Percentiles rank a stretch among this genome's conserved stretches.
phyloP scores from a whole-genome alignment of 2,888 invertebrate species.

The Mimachlamys varia region DNA sequence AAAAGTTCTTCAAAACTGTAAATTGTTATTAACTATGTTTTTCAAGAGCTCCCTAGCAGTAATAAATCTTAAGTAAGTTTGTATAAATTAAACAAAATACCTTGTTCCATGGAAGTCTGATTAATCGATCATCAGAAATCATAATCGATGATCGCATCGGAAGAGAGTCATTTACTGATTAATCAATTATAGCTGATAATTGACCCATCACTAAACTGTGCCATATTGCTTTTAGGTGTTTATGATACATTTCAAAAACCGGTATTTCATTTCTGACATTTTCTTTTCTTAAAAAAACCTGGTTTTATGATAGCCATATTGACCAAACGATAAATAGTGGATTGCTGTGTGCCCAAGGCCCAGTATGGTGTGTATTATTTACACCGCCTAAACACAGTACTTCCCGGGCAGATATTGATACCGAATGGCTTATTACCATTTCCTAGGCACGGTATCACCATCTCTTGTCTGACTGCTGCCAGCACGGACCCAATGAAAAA shows the following conservation, averaged over 20 bases:
- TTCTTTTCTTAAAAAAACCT: background rate
- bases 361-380: background rate
- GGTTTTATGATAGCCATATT: background rate
- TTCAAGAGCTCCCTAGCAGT: too few species aligned
- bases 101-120: too few species aligned
- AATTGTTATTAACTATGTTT: too few species aligned
- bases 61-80: too few species aligned
- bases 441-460: background rate
- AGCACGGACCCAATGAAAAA: conserved; percentile 32
- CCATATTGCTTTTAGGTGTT: background rate
- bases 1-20: too few species aligned
- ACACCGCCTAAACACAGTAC: background rate
- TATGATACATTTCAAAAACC: background rate
- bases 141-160: too few species aligned
- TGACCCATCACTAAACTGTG: too few species aligned
- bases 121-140: too few species aligned
- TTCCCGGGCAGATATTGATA: background rate
- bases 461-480: background rate
- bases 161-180: too few species aligned
- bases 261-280: background rate
- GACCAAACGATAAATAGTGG: background rate
- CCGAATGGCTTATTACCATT: background rate
- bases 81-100: too few species aligned
- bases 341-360: background rate
- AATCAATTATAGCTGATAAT: too few species aligned